Conservation (phyloP, 2,797 vertebrate genomes). For the Kryptolebias ocellatus region DNA sequence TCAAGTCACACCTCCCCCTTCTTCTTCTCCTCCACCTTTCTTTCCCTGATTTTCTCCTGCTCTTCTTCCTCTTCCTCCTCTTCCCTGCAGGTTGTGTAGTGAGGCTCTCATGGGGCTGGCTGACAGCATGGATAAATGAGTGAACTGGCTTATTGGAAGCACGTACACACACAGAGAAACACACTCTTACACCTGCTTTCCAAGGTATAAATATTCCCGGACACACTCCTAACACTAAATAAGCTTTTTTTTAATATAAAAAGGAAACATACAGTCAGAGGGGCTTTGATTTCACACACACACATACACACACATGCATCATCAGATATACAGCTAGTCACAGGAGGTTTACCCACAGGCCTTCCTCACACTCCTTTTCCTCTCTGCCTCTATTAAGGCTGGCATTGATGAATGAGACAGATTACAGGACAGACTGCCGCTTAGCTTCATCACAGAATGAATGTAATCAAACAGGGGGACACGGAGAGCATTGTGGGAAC, state of each 20-base stretch:
- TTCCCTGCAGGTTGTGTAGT: slow-evolving; percentile 47
- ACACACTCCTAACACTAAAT: slow-evolving; percentile 17
- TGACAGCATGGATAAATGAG: slow-evolving; percentile 70
- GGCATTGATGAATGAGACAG: slow-evolving; percentile 69
- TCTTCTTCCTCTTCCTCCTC: slow-evolving; percentile 28
- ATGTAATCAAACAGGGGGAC: slow-evolving; percentile 59
- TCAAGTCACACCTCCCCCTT: slow-evolving; percentile 35
- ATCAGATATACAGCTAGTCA: slow-evolving; percentile 41
- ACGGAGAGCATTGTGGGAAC: slow-evolving; percentile 26
- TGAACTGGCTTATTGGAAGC: slow-evolving; percentile 51
- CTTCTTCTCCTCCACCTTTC: background rate
- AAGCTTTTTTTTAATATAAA: slow-evolving; percentile 13
- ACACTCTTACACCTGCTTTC: background rate
- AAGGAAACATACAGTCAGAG: slow-evolving; percentile 22
- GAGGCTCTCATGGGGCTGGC: slow-evolving; percentile 54
- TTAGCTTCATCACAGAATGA: slow-evolving; percentile 61
- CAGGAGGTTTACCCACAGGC: slow-evolving; percentile 44
- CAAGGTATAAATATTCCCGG: slow-evolving; percentile 13
- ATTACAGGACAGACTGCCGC: slow-evolving; percentile 63
- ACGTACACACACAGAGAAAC: slow-evolving; percentile 7
- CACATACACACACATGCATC: slow-evolving; percentile 19
- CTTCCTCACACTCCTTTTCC: slow-evolving; percentile 22
- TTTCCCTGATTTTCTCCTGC: slow-evolving; percentile 3
- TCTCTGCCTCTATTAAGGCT: slow-evolving; percentile 57
- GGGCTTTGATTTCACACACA: slow-evolving; percentile 18